Evolutionary conservation across 2,797 vertebrate species (phyloP).

Genomic region (Bucorvus abyssinicus): DNA sequence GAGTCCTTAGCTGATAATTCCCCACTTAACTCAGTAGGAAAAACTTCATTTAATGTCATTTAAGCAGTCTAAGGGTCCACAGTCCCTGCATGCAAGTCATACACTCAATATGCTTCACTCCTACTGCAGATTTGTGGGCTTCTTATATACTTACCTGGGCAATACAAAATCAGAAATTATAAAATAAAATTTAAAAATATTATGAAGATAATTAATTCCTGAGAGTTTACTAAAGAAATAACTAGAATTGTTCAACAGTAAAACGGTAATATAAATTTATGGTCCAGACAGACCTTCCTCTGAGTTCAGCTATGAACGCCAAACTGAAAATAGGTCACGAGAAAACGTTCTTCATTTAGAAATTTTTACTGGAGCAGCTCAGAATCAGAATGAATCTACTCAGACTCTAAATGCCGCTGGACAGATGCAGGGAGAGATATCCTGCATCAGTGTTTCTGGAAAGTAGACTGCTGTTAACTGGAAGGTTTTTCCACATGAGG

Average conservation of each 20-base stretch:
- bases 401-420: background rate
- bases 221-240: background rate
- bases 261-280: background rate
- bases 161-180: background rate
- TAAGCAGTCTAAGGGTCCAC: background rate
- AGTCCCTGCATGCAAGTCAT: background rate
- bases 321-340: constrained; percentile 21
- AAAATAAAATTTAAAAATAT: background rate
- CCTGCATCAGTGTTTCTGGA: background rate
- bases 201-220: background rate
- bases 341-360: background rate
- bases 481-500: constrained; percentile 16
- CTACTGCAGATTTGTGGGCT: background rate
- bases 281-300: background rate
- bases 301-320: background rate
- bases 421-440: background rate
- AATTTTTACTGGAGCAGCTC: background rate
- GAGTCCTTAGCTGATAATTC: background rate
- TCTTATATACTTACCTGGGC: background rate
- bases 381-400: background rate
- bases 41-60: background rate
- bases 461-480: constrained; percentile 15
- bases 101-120: background rate
- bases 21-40: background rate
- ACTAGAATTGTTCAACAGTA: background rate